These are phyloP conservation scores for Hydrolagus colliei DNA, from an alignment of 2,797 vertebrate species.

Conservation along the genomic window DNA sequence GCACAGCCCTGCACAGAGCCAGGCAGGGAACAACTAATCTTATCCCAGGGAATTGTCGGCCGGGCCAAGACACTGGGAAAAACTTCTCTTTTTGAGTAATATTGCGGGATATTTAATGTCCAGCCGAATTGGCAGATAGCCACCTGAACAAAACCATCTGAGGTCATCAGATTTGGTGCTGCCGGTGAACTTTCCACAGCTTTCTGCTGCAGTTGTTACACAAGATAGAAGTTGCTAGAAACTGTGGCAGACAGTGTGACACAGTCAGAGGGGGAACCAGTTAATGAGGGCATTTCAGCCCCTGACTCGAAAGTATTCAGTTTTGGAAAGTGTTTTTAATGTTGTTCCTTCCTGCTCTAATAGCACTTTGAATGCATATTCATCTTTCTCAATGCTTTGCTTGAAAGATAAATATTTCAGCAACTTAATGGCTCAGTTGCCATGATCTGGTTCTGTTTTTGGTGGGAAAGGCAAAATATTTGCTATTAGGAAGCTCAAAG, in stretches of 20 bases:
- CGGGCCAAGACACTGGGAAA: too few species aligned
- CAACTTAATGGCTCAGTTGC: not conserved
- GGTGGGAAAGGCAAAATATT: not conserved
- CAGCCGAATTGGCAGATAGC: too few species aligned
- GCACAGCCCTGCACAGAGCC: too few species aligned
- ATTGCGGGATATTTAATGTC: too few species aligned
- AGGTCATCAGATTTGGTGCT: not conserved
- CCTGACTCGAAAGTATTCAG: not conserved
- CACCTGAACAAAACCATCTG: not conserved
- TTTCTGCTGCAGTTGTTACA: not conserved
- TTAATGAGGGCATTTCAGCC: not conserved
- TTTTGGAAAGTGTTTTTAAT: not conserved
- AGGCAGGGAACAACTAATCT: too few species aligned
- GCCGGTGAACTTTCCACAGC: not conserved
- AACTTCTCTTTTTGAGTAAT: too few species aligned
- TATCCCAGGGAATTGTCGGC: too few species aligned
- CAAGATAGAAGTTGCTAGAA: not conserved
- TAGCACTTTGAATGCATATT: not conserved
- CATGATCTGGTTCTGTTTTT: not conserved
- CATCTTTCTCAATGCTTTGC: slow-evolving; percentile 10
- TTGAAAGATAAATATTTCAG: slow-evolving; percentile 19
- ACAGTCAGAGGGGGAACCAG: not conserved
- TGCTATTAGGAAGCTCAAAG: not conserved
- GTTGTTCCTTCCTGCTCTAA: not conserved
- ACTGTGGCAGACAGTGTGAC: not conserved